Percentiles rank a stretch among this genome's conserved stretches.
Evolutionary conservation across 2,113 vertebrate genomes (phyloP).

Genomic region (Tauraco erythrolophus): DNA sequence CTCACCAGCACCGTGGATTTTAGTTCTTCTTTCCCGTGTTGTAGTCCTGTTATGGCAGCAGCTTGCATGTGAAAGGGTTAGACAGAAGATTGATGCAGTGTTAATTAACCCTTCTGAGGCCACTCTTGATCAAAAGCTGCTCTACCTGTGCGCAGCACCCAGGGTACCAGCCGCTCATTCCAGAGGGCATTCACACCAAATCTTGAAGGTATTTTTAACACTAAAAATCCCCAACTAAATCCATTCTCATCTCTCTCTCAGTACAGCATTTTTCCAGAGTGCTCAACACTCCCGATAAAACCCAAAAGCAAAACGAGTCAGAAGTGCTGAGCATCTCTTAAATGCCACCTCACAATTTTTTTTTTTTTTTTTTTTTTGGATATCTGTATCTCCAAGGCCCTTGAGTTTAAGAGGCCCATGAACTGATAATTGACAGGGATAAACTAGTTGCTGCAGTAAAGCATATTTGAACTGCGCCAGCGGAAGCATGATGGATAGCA

Average conservation of each 20-base stretch:
- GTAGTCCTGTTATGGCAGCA: background rate
- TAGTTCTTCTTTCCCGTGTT: background rate
- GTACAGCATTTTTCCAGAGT: background rate
- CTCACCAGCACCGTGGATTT: background rate
- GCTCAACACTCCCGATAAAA: background rate
- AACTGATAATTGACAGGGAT: background rate
- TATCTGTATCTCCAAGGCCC: background rate
- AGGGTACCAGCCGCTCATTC: background rate
- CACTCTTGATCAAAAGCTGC: background rate
- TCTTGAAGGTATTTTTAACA: background rate
- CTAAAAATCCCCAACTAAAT: background rate
- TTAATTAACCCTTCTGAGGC: background rate
- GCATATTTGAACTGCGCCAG: background rate
- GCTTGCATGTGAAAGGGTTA: background rate
- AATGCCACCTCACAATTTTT: background rate
- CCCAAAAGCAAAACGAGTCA: background rate
- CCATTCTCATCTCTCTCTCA: background rate
- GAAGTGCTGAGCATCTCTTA: background rate
- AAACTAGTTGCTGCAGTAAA: background rate
- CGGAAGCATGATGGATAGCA: accelerated
- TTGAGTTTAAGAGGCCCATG: background rate
- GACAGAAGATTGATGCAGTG: background rate
- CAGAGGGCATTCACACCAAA: background rate
- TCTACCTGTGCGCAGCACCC: background rate
- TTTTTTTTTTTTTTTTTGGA: background rate